phyloP scores from a whole-genome alignment of 1,140 invertebrate species.

The Portunus trituberculatus region DNA sequence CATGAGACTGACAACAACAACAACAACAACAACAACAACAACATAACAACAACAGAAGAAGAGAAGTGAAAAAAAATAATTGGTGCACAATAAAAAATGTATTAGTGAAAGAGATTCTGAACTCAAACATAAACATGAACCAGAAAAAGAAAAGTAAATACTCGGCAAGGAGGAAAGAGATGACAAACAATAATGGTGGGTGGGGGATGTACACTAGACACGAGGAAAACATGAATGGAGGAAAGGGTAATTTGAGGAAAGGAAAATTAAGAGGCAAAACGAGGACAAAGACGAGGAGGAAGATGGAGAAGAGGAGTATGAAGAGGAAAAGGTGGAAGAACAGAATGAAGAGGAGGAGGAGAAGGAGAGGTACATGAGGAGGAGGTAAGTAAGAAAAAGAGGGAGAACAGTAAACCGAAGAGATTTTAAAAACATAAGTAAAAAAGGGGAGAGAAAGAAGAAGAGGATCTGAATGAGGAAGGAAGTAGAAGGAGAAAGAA shows the following conservation, averaged over 20 bases:
- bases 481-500: too few species aligned
- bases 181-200: neutral
- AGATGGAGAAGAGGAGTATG: neutral
- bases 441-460: too few species aligned
- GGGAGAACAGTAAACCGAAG: too few species aligned
- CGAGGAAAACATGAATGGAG: neutral
- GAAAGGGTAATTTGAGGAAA: neutral
- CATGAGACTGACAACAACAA: neutral
- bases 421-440: too few species aligned
- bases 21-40: neutral
- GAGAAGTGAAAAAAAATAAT: neutral
- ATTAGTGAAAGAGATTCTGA: neutral
- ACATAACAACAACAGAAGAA: neutral
- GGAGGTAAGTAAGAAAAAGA: too few species aligned
- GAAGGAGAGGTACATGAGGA: too few species aligned
- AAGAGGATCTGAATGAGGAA: too few species aligned
- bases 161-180: neutral
- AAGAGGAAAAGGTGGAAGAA: neutral
- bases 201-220: neutral
- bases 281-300: neutral
- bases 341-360: too few species aligned
- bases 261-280: neutral
- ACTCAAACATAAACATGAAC: neutral
- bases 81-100: neutral
- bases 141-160: neutral